phyloP scores from a whole-genome alignment of 2,797 vertebrate species.

The Notamacropus eugenii region DNA sequence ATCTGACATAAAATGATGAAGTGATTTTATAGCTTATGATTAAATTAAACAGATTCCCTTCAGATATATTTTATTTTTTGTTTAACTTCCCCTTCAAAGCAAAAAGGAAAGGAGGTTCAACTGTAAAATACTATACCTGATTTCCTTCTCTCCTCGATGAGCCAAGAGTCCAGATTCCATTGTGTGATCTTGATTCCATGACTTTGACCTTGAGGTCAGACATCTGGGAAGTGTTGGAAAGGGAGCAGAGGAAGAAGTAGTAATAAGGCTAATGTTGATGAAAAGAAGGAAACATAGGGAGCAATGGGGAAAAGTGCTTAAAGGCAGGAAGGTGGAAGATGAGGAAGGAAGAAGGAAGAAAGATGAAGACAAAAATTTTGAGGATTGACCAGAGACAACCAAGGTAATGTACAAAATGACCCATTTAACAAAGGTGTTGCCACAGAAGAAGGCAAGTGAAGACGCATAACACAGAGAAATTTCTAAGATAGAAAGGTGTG shows the following conservation, averaged over 20 bases:
- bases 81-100: slow-evolving; percentile 48
- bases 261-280: background rate
- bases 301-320: background rate
- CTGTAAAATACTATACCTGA: background rate
- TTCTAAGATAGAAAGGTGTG: background rate
- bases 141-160: background rate
- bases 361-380: background rate
- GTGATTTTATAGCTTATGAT: slow-evolving; percentile 75
- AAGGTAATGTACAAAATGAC: background rate
- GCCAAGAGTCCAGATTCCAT: background rate
- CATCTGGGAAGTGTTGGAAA: background rate
- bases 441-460: background rate
- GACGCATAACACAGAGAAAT: background rate
- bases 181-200: background rate
- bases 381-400: background rate
- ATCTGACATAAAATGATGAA: slow-evolving; percentile 69
- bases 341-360: background rate
- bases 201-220: background rate
- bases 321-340: background rate
- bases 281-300: background rate
- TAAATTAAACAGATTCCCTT: slow-evolving; percentile 74
- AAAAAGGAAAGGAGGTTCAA: slow-evolving; percentile 26
- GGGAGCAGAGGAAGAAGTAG: background rate
- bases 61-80: slow-evolving; percentile 69
- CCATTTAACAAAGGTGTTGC: background rate